Conservation (phyloP, 2,888 invertebrate genomes). For the Eupsilia transversa region DNA sequence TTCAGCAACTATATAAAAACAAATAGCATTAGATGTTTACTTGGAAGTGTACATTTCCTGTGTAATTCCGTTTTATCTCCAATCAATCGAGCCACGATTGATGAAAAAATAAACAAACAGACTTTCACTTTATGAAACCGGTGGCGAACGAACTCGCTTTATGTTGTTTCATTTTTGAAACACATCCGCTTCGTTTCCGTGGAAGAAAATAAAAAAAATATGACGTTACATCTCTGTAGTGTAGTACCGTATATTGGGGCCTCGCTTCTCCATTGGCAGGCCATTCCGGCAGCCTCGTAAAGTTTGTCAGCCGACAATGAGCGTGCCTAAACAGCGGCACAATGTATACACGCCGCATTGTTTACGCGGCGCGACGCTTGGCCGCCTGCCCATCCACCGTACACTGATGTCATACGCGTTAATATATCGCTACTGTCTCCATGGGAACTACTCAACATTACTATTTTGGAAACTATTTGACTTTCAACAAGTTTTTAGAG, state of each 20-base stretch:
- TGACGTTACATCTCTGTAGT: slow-evolving; percentile 5
- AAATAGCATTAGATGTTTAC: slow-evolving; percentile 21
- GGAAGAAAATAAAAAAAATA: not conserved
- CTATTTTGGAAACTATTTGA: slow-evolving; percentile 7
- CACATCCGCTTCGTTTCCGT: slow-evolving; percentile 8
- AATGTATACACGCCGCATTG: slow-evolving; percentile 65
- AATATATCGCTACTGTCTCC: slow-evolving; percentile 59
- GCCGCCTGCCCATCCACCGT: slow-evolving; percentile 70
- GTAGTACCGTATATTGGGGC: not conserved
- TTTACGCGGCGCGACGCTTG: slow-evolving; percentile 72
- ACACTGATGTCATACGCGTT: slow-evolving; percentile 71
- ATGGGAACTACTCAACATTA: slow-evolving; percentile 23
- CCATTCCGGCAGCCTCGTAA: slow-evolving; percentile 19
- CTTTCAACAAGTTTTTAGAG: not conserved
- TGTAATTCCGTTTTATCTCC: slow-evolving; percentile 35
- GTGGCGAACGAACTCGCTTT: not conserved
- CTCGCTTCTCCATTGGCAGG: slow-evolving; percentile 25
- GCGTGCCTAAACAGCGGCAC: slow-evolving; percentile 53
- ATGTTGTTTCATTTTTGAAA: slow-evolving; percentile 19
- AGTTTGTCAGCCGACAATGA: slow-evolving; percentile 42
- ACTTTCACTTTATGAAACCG: slow-evolving; percentile 13
- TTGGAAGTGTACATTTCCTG: slow-evolving; percentile 21
- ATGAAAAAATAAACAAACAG: slow-evolving; percentile 21
- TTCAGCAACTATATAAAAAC: slow-evolving; percentile 12
- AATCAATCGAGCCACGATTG: slow-evolving; percentile 7